phyloP scores from a whole-genome alignment of 2,113 vertebrate genomes.

The Bos javanicus region DNA sequence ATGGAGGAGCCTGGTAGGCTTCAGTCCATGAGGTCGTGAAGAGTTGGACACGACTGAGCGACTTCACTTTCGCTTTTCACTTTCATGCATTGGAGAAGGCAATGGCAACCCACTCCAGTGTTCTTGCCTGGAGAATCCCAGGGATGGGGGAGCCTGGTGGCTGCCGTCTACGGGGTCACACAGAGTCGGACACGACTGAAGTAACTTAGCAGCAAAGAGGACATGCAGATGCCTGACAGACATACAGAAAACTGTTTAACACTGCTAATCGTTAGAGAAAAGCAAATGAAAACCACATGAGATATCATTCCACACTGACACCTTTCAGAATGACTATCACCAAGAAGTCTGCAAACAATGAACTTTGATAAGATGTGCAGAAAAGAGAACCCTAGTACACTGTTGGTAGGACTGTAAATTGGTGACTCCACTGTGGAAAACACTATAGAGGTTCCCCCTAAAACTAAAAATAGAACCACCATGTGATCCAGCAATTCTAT shows the following conservation, averaged over 20 bases:
- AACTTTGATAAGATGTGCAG: not conserved
- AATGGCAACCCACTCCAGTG: too few species aligned
- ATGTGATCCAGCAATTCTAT: not conserved
- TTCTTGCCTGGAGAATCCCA: too few species aligned
- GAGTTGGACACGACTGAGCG: too few species aligned
- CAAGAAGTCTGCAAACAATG: not conserved
- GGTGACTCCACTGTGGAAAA: not conserved
- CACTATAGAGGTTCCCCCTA: not conserved
- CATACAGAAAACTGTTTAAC: not conserved
- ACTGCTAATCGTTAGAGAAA: not conserved
- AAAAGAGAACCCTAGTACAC: not conserved
- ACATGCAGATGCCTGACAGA: not conserved
- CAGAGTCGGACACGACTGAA: too few species aligned
- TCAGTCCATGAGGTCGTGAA: too few species aligned
- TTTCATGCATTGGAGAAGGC: too few species aligned
- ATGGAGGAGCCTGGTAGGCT: too few species aligned
- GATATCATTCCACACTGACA: not conserved
- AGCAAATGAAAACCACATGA: not conserved
- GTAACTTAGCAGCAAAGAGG: too few species aligned
- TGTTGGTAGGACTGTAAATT: not conserved
- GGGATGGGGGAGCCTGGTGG: too few species aligned
- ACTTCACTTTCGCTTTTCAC: too few species aligned
- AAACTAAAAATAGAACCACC: not conserved
- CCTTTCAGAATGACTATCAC: not conserved
- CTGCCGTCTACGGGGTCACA: too few species aligned